phyloP scores from a whole-genome alignment of 2,113 vertebrate species.

The Ptilorrhoa leucosticta region DNA sequence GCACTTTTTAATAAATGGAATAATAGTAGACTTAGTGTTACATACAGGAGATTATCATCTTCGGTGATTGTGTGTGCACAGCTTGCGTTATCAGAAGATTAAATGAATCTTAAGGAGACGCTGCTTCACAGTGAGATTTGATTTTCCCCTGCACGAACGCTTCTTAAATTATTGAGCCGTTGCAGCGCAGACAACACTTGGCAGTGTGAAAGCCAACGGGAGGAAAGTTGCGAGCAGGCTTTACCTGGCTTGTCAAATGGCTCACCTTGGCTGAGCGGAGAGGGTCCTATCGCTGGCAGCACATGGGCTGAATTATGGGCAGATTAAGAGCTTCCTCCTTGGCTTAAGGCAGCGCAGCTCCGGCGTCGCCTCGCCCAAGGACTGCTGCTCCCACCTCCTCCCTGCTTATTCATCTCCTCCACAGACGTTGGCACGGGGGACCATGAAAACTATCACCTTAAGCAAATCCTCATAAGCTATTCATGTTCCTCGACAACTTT shows the following conservation, averaged over 20 bases:
- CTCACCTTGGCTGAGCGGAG: neutral
- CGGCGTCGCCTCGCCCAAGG: neutral
- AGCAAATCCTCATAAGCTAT: constrained; percentile 9
- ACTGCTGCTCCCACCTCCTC: neutral
- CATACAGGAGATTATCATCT: constrained; percentile 40
- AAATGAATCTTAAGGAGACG: constrained; percentile 30
- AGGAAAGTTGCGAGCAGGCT: neutral
- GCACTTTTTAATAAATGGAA: constrained; percentile 38
- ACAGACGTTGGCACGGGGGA: neutral
- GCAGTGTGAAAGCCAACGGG: rapidly evolving
- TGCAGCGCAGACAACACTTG: neutral
- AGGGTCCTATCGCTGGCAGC: neutral
- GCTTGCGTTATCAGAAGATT: constrained; percentile 44
- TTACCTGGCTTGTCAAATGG: neutral
- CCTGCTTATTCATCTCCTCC: neutral
- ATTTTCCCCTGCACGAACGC: neutral
- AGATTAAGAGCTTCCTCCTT: neutral
- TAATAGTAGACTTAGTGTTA: constrained; percentile 40
- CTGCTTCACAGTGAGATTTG: constrained; percentile 1
- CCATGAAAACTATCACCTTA: neutral
- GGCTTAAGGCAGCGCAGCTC: neutral
- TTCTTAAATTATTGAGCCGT: neutral
- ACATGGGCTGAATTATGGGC: neutral
- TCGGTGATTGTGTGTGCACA: constrained; percentile 20
- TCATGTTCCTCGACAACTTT: neutral